Evolutionary conservation across 2,888 invertebrate genomes (phyloP).

Genomic region (Koerneria pararmatus): DNA sequence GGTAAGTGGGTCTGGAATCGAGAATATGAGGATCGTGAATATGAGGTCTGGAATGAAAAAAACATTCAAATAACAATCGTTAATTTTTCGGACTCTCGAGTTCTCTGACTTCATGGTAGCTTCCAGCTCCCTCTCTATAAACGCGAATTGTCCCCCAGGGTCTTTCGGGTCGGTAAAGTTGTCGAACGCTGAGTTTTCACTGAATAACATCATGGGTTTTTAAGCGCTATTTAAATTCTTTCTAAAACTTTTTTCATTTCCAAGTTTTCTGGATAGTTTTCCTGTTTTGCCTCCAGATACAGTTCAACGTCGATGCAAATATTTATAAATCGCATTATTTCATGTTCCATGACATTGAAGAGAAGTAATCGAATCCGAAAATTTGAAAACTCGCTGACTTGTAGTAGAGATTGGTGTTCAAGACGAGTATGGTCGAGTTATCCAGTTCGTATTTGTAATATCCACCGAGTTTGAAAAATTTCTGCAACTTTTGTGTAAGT

Average conservation of each 20-base stretch:
- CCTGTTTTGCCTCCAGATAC: too few relatives aligned
- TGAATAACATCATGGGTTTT: slow-evolving; percentile 20
- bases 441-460: slow-evolving; percentile 42
- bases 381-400: slow-evolving; percentile 26
- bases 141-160: slow-evolving; percentile 54
- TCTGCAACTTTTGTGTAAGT: slow-evolving; percentile 24
- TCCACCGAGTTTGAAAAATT: slow-evolving; percentile 48
- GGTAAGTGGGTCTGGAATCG: too few relatives aligned
- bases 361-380: not conserved
- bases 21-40: too few relatives aligned
- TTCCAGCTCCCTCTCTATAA: slow-evolving; percentile 38
- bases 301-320: too few relatives aligned
- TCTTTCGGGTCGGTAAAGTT: slow-evolving; percentile 43
- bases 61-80: too few relatives aligned
- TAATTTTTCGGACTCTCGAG: too few relatives aligned
- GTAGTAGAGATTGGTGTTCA: slow-evolving; percentile 57
- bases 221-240: too few relatives aligned
- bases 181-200: slow-evolving; percentile 36
- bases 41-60: too few relatives aligned
- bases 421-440: slow-evolving; percentile 41
- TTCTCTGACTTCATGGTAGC: slow-evolving; percentile 33
- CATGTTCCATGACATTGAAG: too few relatives aligned
- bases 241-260: too few relatives aligned
- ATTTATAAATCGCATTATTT: too few relatives aligned
- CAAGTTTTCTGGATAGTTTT: too few relatives aligned